Conservation (phyloP, 2,113 vertebrate species). For the Thermophis baileyi region DNA sequence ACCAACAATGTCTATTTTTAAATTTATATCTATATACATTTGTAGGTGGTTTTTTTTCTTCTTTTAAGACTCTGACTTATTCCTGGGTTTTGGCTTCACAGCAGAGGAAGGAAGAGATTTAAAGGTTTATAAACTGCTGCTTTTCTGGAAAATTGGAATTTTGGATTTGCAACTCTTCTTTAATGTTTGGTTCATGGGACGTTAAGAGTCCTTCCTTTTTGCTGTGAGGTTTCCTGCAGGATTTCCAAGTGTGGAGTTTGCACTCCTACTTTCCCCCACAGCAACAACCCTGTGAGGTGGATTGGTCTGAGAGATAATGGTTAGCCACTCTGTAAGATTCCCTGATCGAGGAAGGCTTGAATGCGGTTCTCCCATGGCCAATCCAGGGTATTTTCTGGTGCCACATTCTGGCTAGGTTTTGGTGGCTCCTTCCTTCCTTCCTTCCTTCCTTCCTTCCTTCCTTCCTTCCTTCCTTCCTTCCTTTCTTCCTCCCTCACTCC, state of each 20-base stretch:
- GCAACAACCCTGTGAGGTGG: not conserved
- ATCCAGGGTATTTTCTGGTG: not conserved
- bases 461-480: too few species aligned
- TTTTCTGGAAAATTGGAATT: not conserved
- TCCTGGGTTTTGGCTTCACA: not conserved
- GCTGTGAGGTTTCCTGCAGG: not conserved
- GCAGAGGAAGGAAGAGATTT: not conserved
- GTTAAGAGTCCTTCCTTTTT: not conserved
- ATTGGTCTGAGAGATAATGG: not conserved
- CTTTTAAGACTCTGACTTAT: not conserved
- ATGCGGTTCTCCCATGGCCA: not conserved
- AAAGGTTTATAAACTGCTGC: not conserved
- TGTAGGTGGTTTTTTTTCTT: not conserved
- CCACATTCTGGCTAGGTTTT: not conserved
- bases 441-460: too few species aligned
- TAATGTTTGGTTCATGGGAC: not conserved
- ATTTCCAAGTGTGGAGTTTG: not conserved
- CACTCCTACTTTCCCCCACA: not conserved
- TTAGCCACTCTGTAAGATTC: not conserved
- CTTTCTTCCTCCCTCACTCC: fast-evolving
- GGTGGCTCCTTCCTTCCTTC: too few species aligned
- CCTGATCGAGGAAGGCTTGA: not conserved
- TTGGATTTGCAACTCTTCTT: not conserved
- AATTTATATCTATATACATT: too few species aligned
- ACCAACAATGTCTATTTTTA: not conserved